phyloP scores from a whole-genome alignment of 2,797 vertebrate genomes.

The Trachurus trachurus region DNA sequence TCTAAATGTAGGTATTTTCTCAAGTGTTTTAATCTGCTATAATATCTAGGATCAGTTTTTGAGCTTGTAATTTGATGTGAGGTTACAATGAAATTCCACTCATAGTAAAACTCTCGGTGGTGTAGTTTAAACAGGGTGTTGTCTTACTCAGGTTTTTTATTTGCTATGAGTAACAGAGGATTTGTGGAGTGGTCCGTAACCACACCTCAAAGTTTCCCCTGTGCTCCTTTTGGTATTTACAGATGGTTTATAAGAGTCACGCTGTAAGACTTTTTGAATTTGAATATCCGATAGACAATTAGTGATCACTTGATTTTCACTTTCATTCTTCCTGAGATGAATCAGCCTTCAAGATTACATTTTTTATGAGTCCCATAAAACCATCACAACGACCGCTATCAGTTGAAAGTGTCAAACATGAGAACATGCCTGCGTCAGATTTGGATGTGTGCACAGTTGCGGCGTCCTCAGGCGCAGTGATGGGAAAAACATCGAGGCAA shows the following conservation, averaged over 20 bases:
- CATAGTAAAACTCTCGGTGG: conserved; percentile 36
- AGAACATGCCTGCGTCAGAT: conserved; percentile 16
- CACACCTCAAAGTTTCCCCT: conserved; percentile 67
- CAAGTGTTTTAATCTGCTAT: conserved; percentile 7
- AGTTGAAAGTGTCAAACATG: conserved; percentile 1
- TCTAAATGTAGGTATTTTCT: neutral
- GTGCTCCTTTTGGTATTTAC: conserved; percentile 32
- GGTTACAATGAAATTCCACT: conserved; percentile 32
- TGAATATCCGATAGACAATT: neutral
- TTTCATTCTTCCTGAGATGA: conserved; percentile 10
- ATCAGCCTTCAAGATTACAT: conserved; percentile 5
- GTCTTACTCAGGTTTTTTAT: conserved; percentile 52
- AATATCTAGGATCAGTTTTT: neutral
- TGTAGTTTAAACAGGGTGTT: conserved; percentile 60
- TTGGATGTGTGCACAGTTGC: conserved; percentile 15
- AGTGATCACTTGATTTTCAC: conserved; percentile 2
- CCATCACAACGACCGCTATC: neutral
- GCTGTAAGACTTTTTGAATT: neutral
- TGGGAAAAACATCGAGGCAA: conserved; percentile 46
- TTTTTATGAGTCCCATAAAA: conserved; percentile 7
- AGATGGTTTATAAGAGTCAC: conserved; percentile 43
- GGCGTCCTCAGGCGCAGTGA: conserved; percentile 34
- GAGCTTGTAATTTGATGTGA: conserved; percentile 36
- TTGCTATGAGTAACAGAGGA: conserved; percentile 53
- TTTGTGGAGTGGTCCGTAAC: conserved; percentile 47